Base-by-base conservation (phyloP, 2,797 vertebrate species). In the Vultur gryphus region DNA sequence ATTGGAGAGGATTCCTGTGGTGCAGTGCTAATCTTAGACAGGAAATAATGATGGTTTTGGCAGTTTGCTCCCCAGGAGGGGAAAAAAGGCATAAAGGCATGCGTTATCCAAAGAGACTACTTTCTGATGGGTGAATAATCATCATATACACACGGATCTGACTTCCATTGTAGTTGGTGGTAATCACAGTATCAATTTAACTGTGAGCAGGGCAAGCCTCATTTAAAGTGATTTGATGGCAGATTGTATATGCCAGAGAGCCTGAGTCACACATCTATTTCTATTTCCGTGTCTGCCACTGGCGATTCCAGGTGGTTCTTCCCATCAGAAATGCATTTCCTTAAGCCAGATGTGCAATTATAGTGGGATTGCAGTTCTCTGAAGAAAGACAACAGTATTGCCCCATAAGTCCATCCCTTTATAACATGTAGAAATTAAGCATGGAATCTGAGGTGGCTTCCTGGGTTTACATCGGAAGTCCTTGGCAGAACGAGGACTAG, bases 1-100 rank as follows among this genome's bases (percentile, higher is more conserved):
- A 87, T 66, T 69, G 70, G 59, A 97, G 75, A 81, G 83, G 66
- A 35, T 92, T 95, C 93, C 89, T 93, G 93, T 17, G 13, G 91
- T 83, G 94, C 67, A 66, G 31, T 67, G 44, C 81, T 93, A 69
- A 76, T 89, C 87, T 92, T 87, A 81, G n/a, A 20, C 26, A n/a
- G 46, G 66, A 88, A 78, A 77, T 88, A 94, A 88, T 75, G 71
- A 85, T 70, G 37, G 55, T 12, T 92, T 92, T 86, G 79, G 44
- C 70, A 84, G 58, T 71, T 91, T 92, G 51, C 76, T 90, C 79
- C 94, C 70, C 72, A 49, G 89, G 82, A 91, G 49, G 54, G 24
- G 7, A 18, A 58, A 75, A 82, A 86, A 93, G 28, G n/a, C 87
- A 65, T 87, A 26, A 89, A 92, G 57, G 39, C 11, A 0, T 57